phyloP scores from a whole-genome alignment of 2,113 vertebrate genomes.

The Datnioides undecimradiatus region DNA sequence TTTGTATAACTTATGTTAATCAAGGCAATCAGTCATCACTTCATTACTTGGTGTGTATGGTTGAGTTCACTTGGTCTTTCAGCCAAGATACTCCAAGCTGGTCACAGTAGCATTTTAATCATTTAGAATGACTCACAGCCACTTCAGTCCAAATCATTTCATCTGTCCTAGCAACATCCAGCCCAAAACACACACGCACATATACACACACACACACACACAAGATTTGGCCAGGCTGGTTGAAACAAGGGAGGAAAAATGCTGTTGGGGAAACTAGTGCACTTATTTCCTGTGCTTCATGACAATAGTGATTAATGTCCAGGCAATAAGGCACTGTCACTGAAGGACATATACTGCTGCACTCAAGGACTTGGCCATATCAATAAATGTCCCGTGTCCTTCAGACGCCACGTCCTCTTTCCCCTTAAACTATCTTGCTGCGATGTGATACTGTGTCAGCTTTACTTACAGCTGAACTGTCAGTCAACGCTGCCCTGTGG shows the following conservation, averaged over 20 bases:
- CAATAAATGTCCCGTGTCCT: slow-evolving; percentile 78
- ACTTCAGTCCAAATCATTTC: slow-evolving; percentile 76
- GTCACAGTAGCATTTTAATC: slow-evolving; percentile 76
- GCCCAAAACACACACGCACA: not conserved
- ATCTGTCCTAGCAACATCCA: slow-evolving; percentile 56
- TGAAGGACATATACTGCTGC: slow-evolving; percentile 75
- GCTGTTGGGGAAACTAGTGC: slow-evolving; percentile 56
- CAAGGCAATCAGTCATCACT: slow-evolving; percentile 66
- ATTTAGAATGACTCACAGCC: slow-evolving; percentile 75
- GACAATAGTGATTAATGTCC: slow-evolving; percentile 82
- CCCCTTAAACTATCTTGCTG: slow-evolving; percentile 67
- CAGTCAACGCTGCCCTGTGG: slow-evolving; percentile 69
- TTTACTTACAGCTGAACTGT: slow-evolving; percentile 76
- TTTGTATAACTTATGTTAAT: slow-evolving; percentile 71
- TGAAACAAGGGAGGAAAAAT: slow-evolving; percentile 51
- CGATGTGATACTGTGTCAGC: slow-evolving; percentile 69
- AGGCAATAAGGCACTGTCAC: slow-evolving; percentile 77
- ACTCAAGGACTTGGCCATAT: slow-evolving; percentile 79
- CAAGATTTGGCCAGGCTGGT: slow-evolving; percentile 40
- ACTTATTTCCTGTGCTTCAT: slow-evolving; percentile 75
- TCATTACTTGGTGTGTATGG: slow-evolving; percentile 60
- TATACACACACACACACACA: not conserved
- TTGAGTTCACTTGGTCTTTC: slow-evolving; percentile 63
- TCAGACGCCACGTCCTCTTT: slow-evolving; percentile 64
- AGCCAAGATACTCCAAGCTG: slow-evolving; percentile 69